Percentiles rank a stretch among this genome's conserved stretches.
phyloP scores from a whole-genome alignment of 2,797 vertebrate species.

The Coracias cyanogaster region DNA sequence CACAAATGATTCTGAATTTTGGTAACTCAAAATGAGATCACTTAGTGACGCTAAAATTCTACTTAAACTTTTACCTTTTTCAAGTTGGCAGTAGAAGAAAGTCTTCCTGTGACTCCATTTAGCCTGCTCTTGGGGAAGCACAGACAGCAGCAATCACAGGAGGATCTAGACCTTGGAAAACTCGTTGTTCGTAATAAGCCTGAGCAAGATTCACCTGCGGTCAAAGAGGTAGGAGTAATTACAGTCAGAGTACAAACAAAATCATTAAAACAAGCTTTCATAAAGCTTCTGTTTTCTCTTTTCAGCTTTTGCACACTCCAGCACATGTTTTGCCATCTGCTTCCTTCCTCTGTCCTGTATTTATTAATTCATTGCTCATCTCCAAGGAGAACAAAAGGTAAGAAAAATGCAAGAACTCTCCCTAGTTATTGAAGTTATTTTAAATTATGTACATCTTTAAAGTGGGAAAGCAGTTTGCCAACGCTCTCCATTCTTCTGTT shows the following conservation, averaged over 20 bases:
- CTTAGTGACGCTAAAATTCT: not conserved
- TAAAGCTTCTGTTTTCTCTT: not conserved
- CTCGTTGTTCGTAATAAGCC: slow-evolving; percentile 49
- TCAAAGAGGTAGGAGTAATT: slow-evolving; percentile 86
- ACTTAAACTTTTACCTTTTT: not conserved
- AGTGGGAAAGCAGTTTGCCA: not conserved
- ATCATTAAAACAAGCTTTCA: not conserved
- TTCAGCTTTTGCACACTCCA: slow-evolving; percentile 91
- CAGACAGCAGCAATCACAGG: slow-evolving; percentile 60
- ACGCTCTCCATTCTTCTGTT: not conserved
- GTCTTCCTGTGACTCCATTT: slow-evolving; percentile 92
- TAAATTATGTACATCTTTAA: not conserved
- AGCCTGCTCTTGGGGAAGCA: slow-evolving; percentile 91
- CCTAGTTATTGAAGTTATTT: not conserved
- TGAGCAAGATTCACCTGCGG: slow-evolving; percentile 81
- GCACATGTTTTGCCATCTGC: slow-evolving; percentile 93
- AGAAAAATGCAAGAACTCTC: not conserved
- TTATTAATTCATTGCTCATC: slow-evolving; percentile 89
- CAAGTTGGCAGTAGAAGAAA: slow-evolving; percentile 88
- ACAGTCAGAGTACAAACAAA: not conserved
- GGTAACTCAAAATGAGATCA: not conserved
- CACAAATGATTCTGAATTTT: not conserved
- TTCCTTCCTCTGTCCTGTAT: slow-evolving; percentile 90
- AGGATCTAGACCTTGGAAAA: slow-evolving; percentile 1
- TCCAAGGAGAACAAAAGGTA: slow-evolving; percentile 80